Conservation (phyloP, 2,797 vertebrate species). For the Paguma larvata region DNA sequence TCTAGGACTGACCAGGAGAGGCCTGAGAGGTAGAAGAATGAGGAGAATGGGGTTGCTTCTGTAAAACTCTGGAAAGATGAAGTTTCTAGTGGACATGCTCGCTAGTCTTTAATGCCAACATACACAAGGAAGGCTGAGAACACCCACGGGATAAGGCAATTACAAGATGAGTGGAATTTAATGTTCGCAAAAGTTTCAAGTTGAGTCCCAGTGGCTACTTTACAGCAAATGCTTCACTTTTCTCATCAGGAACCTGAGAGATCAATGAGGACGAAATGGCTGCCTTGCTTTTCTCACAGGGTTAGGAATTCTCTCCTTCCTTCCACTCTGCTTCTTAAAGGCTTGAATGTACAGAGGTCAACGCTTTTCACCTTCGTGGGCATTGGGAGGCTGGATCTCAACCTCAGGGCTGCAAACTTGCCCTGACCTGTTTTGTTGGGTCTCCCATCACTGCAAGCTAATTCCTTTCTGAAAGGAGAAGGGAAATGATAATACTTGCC, state of each 20-base stretch:
- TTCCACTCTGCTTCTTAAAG: neutral
- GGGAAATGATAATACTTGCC: neutral
- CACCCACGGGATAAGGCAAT: neutral
- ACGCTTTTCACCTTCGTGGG: neutral
- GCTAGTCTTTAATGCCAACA: neutral
- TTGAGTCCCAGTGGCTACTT: neutral
- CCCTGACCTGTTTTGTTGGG: neutral
- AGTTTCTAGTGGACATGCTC: neutral
- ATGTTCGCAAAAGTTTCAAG: neutral
- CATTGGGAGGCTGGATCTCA: neutral
- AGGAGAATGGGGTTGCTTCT: neutral
- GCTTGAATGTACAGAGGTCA: neutral
- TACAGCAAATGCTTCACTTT: neutral
- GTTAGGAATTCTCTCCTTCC: neutral
- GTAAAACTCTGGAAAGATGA: neutral
- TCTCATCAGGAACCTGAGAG: neutral
- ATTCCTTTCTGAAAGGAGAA: neutral
- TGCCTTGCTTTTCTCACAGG: neutral
- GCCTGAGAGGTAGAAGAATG: neutral
- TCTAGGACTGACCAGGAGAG: neutral
- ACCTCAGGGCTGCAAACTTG: neutral
- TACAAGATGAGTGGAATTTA: neutral
- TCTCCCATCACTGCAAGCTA: neutral
- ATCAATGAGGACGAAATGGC: neutral
- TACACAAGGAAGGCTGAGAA: neutral